These are phyloP conservation scores for Spongia lamella DNA, from an alignment of 37 sponge, comb jelly and placozoan genomes.

Conservation along the genomic window DNA sequence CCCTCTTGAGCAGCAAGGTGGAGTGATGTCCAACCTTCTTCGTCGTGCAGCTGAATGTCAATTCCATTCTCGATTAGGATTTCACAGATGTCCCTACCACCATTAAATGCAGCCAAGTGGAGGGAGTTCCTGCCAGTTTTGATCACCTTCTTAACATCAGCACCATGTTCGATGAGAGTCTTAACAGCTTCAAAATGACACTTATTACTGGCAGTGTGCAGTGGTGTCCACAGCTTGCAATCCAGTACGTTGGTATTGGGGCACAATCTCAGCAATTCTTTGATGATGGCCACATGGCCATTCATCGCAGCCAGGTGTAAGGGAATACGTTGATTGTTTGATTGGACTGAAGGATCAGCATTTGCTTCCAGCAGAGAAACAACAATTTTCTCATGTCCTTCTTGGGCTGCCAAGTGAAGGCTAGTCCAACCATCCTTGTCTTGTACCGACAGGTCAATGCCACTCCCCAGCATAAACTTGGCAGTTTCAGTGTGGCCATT, in stretches of 20 bases:
- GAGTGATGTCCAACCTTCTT: conserved; percentile 66
- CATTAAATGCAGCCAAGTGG: conserved; percentile 73
- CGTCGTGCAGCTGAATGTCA: conserved; percentile 34
- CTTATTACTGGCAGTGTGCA: conserved; percentile 62
- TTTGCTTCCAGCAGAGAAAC: conserved; percentile 19
- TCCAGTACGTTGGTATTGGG: conserved; percentile 61
- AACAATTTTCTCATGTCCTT: conserved; percentile 53
- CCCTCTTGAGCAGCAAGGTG: conserved; percentile 68
- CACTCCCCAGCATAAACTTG: conserved; percentile 38
- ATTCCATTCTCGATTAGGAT: conserved; percentile 59
- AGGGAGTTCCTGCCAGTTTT: conserved; percentile 67
- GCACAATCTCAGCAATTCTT: conserved; percentile 27
- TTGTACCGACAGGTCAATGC: conserved; percentile 37
- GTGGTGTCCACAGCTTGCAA: conserved; percentile 60
- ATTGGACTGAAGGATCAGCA: conserved; percentile 53
- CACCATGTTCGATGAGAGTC: conserved; percentile 50
- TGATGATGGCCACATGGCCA: conserved; percentile 59
- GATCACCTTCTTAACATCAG: conserved; percentile 46
- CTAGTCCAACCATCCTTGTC: conserved; percentile 70
- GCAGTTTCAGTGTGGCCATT: conserved; percentile 65
- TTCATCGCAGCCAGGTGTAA: conserved; percentile 76
- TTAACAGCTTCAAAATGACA: conserved; percentile 48
- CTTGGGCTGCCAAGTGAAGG: conserved; percentile 59
- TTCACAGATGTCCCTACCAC: conserved; percentile 58
- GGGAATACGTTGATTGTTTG: conserved; percentile 62